phyloP scores from a whole-genome alignment of 1,140 invertebrate species.

The Aphelenchoides fujianensis region DNA sequence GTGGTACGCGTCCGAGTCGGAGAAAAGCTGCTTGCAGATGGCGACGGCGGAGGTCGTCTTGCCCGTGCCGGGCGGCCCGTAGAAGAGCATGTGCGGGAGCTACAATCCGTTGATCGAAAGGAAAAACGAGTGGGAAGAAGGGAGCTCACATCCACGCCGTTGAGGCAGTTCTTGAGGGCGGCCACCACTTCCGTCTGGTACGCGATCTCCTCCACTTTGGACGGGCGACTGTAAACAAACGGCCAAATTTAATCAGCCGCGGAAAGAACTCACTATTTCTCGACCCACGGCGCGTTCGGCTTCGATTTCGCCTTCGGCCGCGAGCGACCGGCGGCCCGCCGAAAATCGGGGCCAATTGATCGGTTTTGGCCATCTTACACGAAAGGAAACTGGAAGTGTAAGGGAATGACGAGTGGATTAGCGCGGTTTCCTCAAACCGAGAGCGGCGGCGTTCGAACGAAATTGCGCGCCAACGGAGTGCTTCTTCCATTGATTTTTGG shows the following conservation, averaged over 20 bases:
- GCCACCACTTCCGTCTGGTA: slow-evolving; percentile 92
- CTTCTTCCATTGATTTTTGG: not conserved
- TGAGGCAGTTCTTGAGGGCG: slow-evolving; percentile 76
- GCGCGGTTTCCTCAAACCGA: no score
- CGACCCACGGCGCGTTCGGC: slow-evolving; percentile 59
- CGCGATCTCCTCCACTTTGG: slow-evolving; percentile 88
- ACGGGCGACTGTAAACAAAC: slow-evolving; percentile 81
- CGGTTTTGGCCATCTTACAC: not conserved
- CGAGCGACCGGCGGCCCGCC: not conserved
- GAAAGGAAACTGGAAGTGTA: not conserved
- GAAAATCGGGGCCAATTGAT: slow-evolving; percentile 15
- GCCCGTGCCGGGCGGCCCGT: slow-evolving; percentile 97
- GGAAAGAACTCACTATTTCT: slow-evolving; percentile 61
- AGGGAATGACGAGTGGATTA: not conserved
- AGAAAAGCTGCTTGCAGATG: slow-evolving; percentile 86
- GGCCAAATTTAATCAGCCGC: slow-evolving; percentile 28
- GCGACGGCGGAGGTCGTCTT: slow-evolving; percentile 98
- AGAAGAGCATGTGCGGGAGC: slow-evolving; percentile 92
- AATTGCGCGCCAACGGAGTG: not conserved
- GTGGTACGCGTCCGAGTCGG: slow-evolving; percentile 63
- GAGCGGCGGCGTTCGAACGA: not conserved
- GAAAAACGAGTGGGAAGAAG: not conserved
- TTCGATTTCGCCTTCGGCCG: not conserved
- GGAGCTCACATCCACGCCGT: slow-evolving; percentile 66
- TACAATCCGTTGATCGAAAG: slow-evolving; percentile 69